Evolutionary conservation across 2,797 vertebrate genomes (phyloP).

Genomic region (Pantherophis vulpinus): DNA sequence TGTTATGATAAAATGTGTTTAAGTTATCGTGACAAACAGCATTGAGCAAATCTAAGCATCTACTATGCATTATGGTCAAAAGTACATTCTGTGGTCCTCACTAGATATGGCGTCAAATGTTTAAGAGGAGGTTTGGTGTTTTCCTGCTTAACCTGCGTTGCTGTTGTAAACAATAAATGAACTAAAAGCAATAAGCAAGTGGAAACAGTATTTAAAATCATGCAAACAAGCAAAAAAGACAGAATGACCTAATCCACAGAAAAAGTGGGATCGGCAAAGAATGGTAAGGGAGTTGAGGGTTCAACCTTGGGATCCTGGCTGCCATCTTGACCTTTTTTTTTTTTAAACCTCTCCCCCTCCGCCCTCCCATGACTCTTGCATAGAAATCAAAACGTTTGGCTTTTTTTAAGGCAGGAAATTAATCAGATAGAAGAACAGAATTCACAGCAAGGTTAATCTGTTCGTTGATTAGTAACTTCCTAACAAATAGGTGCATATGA

Average conservation of each 20-base stretch:
- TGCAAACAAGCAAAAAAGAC: neutral
- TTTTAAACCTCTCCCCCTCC: too few species aligned
- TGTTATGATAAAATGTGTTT: neutral
- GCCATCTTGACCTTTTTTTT: neutral
- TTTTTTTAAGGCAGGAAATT: neutral
- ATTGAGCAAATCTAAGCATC: neutral
- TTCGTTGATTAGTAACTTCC: neutral
- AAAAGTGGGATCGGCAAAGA: neutral
- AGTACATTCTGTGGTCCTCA: neutral
- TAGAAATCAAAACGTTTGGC: neutral
- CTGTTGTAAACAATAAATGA: neutral
- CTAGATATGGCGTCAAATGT: neutral
- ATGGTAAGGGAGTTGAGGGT: neutral
- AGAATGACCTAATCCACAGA: neutral
- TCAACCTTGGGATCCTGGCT: neutral
- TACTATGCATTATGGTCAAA: neutral
- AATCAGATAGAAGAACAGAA: neutral
- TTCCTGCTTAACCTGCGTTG: neutral
- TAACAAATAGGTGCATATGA: neutral
- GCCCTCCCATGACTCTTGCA: neutral
- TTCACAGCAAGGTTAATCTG: neutral
- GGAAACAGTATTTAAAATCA: neutral
- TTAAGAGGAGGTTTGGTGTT: neutral
- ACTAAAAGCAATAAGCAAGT: rapidly evolving
- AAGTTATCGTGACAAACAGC: neutral